A percentile compares a stretch with the other conserved stretches of the same genome.
Conservation (phyloP, 2,113 vertebrate genomes). For the Australoheros scitulus region DNA sequence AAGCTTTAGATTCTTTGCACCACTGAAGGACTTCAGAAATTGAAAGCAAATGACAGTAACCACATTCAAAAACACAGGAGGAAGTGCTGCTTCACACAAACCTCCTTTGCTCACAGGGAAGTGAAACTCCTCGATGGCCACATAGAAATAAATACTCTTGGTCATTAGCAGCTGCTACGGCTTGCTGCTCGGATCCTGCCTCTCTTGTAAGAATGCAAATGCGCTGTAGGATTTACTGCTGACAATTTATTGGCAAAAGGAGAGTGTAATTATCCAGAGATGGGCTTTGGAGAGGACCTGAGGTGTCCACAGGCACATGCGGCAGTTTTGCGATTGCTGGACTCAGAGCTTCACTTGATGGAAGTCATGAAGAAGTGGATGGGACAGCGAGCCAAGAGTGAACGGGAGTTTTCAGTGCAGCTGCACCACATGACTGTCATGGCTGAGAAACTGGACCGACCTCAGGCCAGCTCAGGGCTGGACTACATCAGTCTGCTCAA, state of each 20-base stretch:
- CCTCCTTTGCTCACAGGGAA: conserved; percentile 38
- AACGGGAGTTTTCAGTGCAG: conserved; percentile 89
- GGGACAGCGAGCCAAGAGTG: conserved; percentile 90
- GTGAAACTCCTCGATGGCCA: conserved; percentile 44
- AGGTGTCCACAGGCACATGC: conserved; percentile 87
- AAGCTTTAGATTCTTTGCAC: neutral
- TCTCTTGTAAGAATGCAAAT: neutral
- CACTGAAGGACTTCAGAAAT: neutral
- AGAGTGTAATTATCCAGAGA: conserved; percentile 47
- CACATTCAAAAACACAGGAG: conserved; percentile 34
- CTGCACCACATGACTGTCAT: conserved; percentile 89
- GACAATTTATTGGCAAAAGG: neutral
- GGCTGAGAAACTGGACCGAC: conserved; percentile 84
- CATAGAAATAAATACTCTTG: conserved; percentile 15
- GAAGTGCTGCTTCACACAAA: conserved; percentile 51
- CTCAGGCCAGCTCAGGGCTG: conserved; percentile 65
- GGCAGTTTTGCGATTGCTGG: conserved; percentile 87
- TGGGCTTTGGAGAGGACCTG: conserved; percentile 91
- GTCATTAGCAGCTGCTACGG: conserved; percentile 34
- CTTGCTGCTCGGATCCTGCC: neutral
- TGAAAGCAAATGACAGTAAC: conserved; percentile 27
- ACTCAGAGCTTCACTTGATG: conserved; percentile 91
- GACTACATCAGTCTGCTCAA: conserved; percentile 83
- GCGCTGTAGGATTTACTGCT: neutral
- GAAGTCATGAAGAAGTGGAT: conserved; percentile 98